Base-by-base conservation (phyloP, 2,113 vertebrate genomes). In the Steatornis caripensis region DNA sequence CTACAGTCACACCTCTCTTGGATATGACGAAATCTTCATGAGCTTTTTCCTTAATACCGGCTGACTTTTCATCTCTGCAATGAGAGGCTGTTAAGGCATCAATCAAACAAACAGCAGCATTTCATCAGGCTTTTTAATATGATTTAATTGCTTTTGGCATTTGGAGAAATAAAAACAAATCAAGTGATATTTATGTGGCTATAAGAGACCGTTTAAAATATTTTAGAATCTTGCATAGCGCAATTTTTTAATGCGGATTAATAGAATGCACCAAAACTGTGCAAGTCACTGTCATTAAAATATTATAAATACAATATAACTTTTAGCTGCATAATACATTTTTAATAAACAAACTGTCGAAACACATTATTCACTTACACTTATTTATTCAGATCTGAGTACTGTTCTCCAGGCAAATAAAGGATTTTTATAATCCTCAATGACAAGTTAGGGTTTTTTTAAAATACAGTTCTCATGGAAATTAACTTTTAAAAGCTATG, bases 291-390 rank as follows among this genome's bases (percentile, higher is more conserved):
- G 78, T 76, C 95, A 96, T 92, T 91, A 95, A 95, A 95, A 83
- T 89, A 96, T 87, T 94, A 91, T 75, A 95, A 95, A 88, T 80
- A 94, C 88, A 92, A 94, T 96, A 49, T 90, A 95, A 96, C 68
- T 95, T 96, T 86, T 92, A 94, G 78, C 91, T 93, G 82, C 85
- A 90, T 95, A 97, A 96, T 95, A 92, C 78, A 96, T 96, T 96
- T 97, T 96, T 94, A 95, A 97, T 96, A 97, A 96, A 97, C 93
- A 96, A 96, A 95, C 89, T 97, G 96, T 97, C 77, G 88, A 97
- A 97, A 97, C 90, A 93, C 92, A 95, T 97, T 97, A 91, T 92
- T 93, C 90, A 97, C 92, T 86, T 89, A 87, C 87, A 92, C 34
- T 89, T 89, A 95, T 51, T 95, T 58, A 90, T 96, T 97, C 89